Base-by-base conservation (phyloP, 2,797 vertebrate genomes). In the Mus caroli region DNA sequence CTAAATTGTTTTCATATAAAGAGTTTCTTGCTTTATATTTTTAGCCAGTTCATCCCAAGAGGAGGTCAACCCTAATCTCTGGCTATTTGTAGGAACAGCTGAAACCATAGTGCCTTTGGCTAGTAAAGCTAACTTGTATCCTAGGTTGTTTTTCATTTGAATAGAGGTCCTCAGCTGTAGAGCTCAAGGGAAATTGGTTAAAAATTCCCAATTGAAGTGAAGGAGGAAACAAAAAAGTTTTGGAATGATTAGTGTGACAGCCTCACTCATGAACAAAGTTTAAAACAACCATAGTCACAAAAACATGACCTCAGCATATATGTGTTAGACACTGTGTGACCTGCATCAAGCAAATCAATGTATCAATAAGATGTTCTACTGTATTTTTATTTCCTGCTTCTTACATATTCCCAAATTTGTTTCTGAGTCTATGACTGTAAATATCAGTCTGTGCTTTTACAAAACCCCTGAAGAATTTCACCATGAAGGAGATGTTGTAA, bases 371-470 rank as follows among this genome's bases (percentile, higher is more conserved):
- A 80, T 80, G 52, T 56, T 20, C 52, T 80, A 20, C 10, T 24
- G 34, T 20, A 24, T 24, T 37, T 80, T 80, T 80, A 24, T 80
- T n/a, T n/a, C 12, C 54, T 22, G 11, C 4, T 34, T 79, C 52
- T 34, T 79, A 34, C 19, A 54, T 19, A 79, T 79, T 54, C 19
- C 77, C 50, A 79, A 24, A 7, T 12, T n/a, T 56, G 34, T 80
- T 8, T 56, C 9, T 3, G 10, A 11, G 14, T 0, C 7, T n/a
- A 1, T 0, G 6, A 1, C 4, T 20, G 12, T 56, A 12, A 56
- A 11, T 20, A 13, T 4, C 31, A 22, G 19, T 79, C 2, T 24
- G 19, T 79, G 77, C 52, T 79, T n/a, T 56, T 20, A 6, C 52
- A 54, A n/a, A 37, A n/a, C 12, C 19, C 20, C 11, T 20, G 77